Base-by-base conservation (phyloP, 2,797 vertebrate species). In the Pseudomugil gertrudae region DNA sequence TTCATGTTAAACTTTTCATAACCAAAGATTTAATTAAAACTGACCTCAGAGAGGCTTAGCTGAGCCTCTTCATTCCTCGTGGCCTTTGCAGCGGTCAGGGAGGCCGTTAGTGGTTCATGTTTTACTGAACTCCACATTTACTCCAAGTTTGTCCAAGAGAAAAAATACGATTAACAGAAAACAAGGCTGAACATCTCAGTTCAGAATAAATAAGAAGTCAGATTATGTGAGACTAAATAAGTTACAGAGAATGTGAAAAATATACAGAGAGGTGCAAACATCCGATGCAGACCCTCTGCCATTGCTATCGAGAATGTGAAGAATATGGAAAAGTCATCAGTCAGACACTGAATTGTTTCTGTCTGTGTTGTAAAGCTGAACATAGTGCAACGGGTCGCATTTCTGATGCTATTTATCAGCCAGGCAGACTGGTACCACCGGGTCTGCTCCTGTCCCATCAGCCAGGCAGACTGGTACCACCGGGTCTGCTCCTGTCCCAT, bases 41-140 rank as follows among this genome's bases (percentile, higher is more conserved):
- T n/a, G 40, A 15, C 5, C 1, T 38, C 57, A 56, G 61, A 48
- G 32, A 43, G 52, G 56, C n/a, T 21, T 11, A n/a, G 29, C 10
- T 19, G 2, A 73, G 58, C 59, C 63, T 3, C 61, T 57, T 63
- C 71, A 64, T 55, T 33, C 76, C 74, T 70, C 38, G 51, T 48
- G 3, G 55, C 62, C 45, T 55, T 62, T 9, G 11, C 24, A 19
- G 55, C 14, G 40, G 40, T n/a, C 40, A n/a, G 40, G 19, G n/a
- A n/a, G 40, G 40, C 36, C 35, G 13, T 4, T 3, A 13, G 3
- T 17, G 74, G 83, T 69, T 38, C 27, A 0, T 32, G 52, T 74
- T 58, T 79, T 43, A 19, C 40, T n/a, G 40, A n/a, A 43, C 19
- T 43, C 17, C n/a, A n/a, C 40, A 43, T 43, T 15, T 19, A 43